A percentile compares a stretch with the other conserved stretches of the same genome.
Evolutionary conservation across 2,888 invertebrate species (phyloP).

Genomic region (Apoda limacodes): DNA sequence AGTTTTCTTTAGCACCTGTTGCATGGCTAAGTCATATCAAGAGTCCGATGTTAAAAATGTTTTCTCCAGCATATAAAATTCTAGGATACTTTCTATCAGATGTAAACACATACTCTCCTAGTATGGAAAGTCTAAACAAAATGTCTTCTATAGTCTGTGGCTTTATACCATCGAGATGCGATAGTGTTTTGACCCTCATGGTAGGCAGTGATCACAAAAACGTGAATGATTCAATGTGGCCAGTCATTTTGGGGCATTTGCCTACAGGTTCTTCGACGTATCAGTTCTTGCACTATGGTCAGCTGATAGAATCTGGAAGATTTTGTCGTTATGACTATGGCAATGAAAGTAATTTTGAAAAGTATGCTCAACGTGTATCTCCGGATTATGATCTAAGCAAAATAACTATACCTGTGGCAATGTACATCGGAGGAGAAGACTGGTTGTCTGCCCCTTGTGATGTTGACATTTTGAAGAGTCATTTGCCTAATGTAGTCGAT

Average conservation of each 20-base stretch:
- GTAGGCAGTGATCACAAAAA: conserved; percentile 31
- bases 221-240: conserved; percentile 58
- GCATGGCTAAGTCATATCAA: conserved; percentile 60
- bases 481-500: conserved; percentile 62
- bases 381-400: conserved; percentile 41
- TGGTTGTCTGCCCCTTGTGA: conserved; percentile 61
- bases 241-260: conserved; percentile 69
- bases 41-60: conserved; percentile 36
- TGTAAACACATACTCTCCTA: conserved; percentile 28
- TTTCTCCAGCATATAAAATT: conserved; percentile 30
- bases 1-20: conserved; percentile 71
- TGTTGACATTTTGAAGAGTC: conserved; percentile 39
- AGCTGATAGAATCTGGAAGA: conserved; percentile 35
- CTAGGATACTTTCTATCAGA: conserved; percentile 27
- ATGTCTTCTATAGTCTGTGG: conserved; percentile 32
- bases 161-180: conserved; percentile 28
- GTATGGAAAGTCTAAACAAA: conserved; percentile 30
- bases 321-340: conserved; percentile 48
- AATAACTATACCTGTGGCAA: conserved; percentile 31
- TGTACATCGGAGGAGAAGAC: conserved; percentile 46
- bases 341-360: conserved; percentile 25
- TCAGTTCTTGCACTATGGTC: conserved; percentile 59
- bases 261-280: conserved; percentile 69
- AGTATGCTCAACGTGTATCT: conserved; percentile 49
- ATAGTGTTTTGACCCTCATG: conserved; percentile 29